These are phyloP conservation scores for Zoanthus gigantus DNA, from an alignment of 92 coral and sea anemone species.

Conservation along the genomic window DNA sequence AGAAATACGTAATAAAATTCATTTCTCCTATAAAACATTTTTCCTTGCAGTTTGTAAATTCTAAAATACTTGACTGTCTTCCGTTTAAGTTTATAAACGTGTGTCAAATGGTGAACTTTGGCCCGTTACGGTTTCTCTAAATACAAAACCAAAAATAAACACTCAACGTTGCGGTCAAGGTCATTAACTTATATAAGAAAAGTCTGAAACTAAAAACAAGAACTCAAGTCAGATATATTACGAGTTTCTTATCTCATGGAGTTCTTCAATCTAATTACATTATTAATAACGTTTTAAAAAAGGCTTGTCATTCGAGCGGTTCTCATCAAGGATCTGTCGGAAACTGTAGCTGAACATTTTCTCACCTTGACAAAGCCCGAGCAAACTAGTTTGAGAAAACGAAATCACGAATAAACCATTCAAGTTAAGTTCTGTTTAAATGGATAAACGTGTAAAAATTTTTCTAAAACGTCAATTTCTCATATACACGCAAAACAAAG, in stretches of 20 bases:
- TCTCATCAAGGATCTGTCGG: background rate
- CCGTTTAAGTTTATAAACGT: background rate
- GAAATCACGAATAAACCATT: background rate
- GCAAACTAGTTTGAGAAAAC: background rate
- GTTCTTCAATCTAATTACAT: background rate
- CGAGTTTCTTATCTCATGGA: background rate
- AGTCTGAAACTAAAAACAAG: background rate
- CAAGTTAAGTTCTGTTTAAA: background rate
- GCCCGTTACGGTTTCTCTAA: background rate
- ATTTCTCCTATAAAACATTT: too few species aligned
- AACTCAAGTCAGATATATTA: background rate
- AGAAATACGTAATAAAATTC: too few species aligned
- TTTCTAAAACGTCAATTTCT: background rate
- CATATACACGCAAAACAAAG: background rate
- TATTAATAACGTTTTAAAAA: background rate
- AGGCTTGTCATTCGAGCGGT: background rate
- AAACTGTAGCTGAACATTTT: background rate
- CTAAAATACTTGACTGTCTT: too few species aligned
- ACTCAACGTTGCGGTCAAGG: background rate
- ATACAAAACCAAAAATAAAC: background rate
- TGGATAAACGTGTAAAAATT: background rate
- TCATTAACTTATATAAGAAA: background rate
- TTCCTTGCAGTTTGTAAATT: too few species aligned
- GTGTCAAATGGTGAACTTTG: slow-evolving; percentile 13
- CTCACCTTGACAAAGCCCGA: slow-evolving; percentile 19